These are phyloP conservation scores for Halichoeres trimaculatus DNA, from an alignment of 2,113 vertebrate genomes.

Conservation along the genomic window DNA sequence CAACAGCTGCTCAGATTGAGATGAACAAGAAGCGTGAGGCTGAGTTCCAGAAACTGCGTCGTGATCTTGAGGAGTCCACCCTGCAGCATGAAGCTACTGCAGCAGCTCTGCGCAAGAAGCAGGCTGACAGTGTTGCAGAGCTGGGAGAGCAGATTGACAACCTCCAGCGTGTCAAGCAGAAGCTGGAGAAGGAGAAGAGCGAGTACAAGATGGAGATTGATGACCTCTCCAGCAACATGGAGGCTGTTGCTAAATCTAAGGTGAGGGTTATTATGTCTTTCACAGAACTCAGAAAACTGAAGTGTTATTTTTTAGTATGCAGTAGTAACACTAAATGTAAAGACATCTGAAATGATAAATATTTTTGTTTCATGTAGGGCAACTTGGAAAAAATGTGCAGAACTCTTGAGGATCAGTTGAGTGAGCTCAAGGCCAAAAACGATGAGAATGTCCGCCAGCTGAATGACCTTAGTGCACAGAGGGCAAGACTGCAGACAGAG, in stretches of 20 bases:
- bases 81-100: slow-evolving; percentile 78
- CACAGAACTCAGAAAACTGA: background rate
- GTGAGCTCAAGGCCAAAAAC: slow-evolving; percentile 82
- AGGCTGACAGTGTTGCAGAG: slow-evolving; percentile 75
- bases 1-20: slow-evolving; percentile 71
- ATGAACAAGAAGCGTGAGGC: slow-evolving; percentile 75
- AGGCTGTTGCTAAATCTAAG: slow-evolving; percentile 81
- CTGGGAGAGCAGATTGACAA: slow-evolving; percentile 76
- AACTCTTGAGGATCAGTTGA: slow-evolving; percentile 89
- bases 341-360: too few species aligned
- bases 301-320: too few species aligned
- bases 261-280: slow-evolving; percentile 64
- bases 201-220: slow-evolving; percentile 59
- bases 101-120: slow-evolving; percentile 78
- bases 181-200: slow-evolving; percentile 69
- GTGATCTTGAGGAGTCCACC: slow-evolving; percentile 74
- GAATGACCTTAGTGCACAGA: slow-evolving; percentile 47
- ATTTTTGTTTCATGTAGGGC: slow-evolving; percentile 68
- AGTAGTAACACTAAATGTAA: too few species aligned
- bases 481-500: slow-evolving; percentile 60
- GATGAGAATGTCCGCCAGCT: slow-evolving; percentile 60
- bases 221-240: slow-evolving; percentile 71
- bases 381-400: slow-evolving; percentile 90
- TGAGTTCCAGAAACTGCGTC: slow-evolving; percentile 70
- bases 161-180: slow-evolving; percentile 71